phyloP scores from a whole-genome alignment of 1,140 invertebrate species.

The Leptopilina clavipes region DNA sequence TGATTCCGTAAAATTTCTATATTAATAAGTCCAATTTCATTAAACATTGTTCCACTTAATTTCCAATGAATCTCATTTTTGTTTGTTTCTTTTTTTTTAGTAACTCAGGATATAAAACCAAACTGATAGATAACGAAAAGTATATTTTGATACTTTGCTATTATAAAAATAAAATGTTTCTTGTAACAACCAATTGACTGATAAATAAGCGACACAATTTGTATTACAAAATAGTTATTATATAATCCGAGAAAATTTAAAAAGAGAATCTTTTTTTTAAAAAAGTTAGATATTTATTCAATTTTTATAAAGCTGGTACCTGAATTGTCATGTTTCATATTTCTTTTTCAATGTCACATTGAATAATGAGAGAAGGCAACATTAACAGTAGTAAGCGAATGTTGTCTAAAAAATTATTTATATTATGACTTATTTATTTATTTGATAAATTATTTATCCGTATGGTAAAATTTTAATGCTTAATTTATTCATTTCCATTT shows the following conservation, averaged over 20 bases:
- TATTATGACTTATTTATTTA: too few relatives aligned
- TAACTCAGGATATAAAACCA: constrained; percentile 67
- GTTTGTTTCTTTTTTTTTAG: constrained; percentile 59
- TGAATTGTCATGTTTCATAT: constrained; percentile 11
- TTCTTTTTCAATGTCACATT: background rate
- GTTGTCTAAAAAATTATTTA: too few relatives aligned
- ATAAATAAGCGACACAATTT: constrained; percentile 1
- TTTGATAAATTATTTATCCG: too few relatives aligned
- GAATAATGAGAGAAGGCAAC: background rate
- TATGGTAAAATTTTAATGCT: too few relatives aligned
- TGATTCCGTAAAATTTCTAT: background rate
- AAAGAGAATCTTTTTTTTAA: background rate
- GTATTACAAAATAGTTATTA: background rate
- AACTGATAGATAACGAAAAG: constrained; percentile 67
- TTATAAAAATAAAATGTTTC: constrained; percentile 61
- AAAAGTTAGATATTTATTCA: background rate
- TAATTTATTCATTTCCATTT: too few relatives aligned
- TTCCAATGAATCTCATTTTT: constrained; percentile 50
- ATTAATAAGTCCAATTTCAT: background rate
- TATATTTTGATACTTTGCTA: constrained; percentile 74
- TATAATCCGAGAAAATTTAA: background rate
- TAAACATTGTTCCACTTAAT: constrained; percentile 16
- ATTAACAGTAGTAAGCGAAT: too few relatives aligned
- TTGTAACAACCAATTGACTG: constrained; percentile 46
- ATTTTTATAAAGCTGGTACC: constrained; percentile 14